Percentiles rank a stretch among this genome's conserved stretches.
Evolutionary conservation across 2,797 vertebrate species (phyloP).

Genomic region (Lindbergichthys nudifrons): DNA sequence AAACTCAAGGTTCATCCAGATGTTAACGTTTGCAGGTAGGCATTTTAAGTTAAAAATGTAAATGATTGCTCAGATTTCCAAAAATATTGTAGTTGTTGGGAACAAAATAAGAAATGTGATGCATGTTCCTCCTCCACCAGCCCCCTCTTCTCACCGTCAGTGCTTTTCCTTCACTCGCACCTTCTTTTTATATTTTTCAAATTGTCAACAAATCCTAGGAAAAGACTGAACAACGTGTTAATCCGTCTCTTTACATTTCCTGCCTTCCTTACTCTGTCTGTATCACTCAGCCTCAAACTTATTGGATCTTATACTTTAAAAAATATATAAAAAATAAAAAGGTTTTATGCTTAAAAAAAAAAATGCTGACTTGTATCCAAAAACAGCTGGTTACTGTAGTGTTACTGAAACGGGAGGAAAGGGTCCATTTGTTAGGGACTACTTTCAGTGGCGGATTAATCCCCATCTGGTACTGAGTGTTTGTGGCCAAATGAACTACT

Average conservation of each 20-base stretch:
- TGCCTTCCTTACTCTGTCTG: neutral
- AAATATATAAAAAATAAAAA: neutral
- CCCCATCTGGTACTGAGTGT: neutral
- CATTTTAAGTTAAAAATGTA: neutral
- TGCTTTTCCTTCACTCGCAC: neutral
- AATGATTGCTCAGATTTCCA: neutral
- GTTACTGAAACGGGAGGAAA: neutral
- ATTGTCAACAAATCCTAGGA: constrained; percentile 18
- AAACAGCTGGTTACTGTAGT: neutral
- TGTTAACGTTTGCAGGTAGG: neutral
- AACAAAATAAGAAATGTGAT: constrained; percentile 5
- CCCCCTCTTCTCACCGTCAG: neutral
- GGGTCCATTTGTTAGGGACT: neutral
- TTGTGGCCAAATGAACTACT: neutral
- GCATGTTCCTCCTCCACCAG: neutral
- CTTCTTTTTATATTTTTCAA: neutral
- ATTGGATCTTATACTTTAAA: neutral
- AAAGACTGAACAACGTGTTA: constrained; percentile 7
- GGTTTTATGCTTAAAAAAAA: neutral
- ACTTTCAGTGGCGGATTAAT: neutral
- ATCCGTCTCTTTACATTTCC: neutral
- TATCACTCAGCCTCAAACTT: no score
- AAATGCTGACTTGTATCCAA: neutral
- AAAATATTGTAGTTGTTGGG: neutral
- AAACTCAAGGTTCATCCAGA: neutral